Conservation (phyloP, 37 sponge, comb jelly and placozoan species). For the Haliclona indistincta region DNA sequence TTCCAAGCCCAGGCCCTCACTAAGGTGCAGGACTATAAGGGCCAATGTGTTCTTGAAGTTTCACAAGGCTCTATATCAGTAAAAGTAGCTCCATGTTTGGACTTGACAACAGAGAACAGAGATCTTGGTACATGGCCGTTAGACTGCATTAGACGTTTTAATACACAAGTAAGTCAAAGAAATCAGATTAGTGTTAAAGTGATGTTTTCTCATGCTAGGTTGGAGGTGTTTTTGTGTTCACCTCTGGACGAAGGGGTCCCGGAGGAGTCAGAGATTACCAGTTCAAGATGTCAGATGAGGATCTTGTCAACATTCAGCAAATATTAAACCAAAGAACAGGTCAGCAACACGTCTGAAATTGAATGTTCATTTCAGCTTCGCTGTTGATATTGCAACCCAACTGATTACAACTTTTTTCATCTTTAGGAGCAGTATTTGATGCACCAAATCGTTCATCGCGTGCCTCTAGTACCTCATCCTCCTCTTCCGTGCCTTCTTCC, state of each 20-base stretch:
- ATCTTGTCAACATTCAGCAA: slow-evolving; percentile 12
- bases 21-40: slow-evolving; percentile 31
- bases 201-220: no score
- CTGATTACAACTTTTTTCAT: no score
- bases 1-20: slow-evolving; percentile 38
- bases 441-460: background rate
- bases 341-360: no score
- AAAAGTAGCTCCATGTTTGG: background rate
- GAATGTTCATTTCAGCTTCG: no score
- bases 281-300: slow-evolving; percentile 12
- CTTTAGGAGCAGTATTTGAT: background rate
- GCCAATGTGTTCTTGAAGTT: slow-evolving; percentile 35
- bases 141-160: slow-evolving; percentile 52
- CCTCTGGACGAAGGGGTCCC: slow-evolving; percentile 53
- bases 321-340: slow-evolving; percentile 48
- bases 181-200: no score
- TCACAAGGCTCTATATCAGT: slow-evolving; percentile 33
- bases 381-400: no score
- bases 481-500: no score
- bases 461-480: background rate
- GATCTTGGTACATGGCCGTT: slow-evolving; percentile 51
- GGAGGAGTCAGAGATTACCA: slow-evolving; percentile 57
- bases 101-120: background rate
- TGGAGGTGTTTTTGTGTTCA: slow-evolving; percentile 46
- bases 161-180: slow-evolving; percentile 29